phyloP scores from a whole-genome alignment of 2,113 vertebrate species.

The Talpa occidentalis region DNA sequence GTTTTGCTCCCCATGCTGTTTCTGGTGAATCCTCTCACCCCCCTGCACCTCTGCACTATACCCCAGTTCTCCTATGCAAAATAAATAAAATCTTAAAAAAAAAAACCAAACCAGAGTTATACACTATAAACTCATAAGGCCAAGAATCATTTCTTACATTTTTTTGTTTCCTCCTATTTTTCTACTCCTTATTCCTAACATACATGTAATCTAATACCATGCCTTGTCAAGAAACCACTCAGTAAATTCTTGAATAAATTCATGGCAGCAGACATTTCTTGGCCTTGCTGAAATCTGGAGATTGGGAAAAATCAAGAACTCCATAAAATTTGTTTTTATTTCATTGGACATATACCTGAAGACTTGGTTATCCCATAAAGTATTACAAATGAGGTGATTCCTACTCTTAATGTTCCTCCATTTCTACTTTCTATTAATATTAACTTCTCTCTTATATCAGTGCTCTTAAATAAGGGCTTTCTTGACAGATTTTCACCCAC shows the following conservation, averaged over 20 bases:
- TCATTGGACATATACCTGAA: neutral
- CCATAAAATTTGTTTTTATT: neutral
- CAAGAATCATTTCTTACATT: neutral
- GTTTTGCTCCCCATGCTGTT: no score
- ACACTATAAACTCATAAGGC: neutral
- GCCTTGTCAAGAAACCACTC: neutral
- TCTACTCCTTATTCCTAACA: neutral
- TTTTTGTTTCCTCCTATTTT: conserved; percentile 36
- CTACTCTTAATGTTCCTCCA: neutral
- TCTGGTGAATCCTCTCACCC: no score
- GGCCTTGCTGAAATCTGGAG: neutral
- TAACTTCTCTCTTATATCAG: conserved; percentile 25
- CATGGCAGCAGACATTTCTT: neutral
- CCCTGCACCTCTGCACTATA: no score
- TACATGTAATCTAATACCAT: neutral
- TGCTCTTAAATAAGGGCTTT: conserved; percentile 28
- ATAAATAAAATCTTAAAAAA: no score
- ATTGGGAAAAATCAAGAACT: neutral
- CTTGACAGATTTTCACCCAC: neutral
- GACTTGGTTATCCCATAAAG: neutral
- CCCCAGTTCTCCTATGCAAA: no score
- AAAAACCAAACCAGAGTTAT: neutral
- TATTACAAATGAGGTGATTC: neutral
- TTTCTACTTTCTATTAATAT: neutral
- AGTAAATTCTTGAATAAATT: neutral